These are phyloP conservation scores for Chymomyza procnemis DNA, from an alignment of 2,888 invertebrate species.

Conservation along the genomic window DNA sequence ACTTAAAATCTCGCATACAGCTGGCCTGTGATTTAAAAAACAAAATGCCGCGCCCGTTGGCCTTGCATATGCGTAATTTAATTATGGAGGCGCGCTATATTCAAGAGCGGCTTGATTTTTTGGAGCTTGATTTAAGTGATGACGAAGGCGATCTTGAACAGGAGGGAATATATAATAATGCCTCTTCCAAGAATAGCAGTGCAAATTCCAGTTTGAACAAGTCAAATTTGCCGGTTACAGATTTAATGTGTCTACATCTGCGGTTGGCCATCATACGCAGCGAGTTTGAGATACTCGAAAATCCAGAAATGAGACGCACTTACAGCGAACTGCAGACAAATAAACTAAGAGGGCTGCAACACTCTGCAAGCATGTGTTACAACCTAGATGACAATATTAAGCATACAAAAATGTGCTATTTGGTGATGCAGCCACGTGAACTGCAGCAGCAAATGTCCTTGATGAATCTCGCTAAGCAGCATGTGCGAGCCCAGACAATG, in stretches of 20 bases:
- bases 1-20: conserved; percentile 80
- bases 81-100: conserved; percentile 81
- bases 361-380: conserved; percentile 1
- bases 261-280: conserved; percentile 81
- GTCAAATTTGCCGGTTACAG: conserved; percentile 77
- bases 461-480: conserved; percentile 77
- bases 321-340: conserved; percentile 73
- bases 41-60: conserved; percentile 79
- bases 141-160: conserved; percentile 56
- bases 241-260: conserved; percentile 81
- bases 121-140: conserved; percentile 78
- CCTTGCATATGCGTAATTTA: conserved; percentile 80
- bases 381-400: neutral
- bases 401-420: conserved; percentile 54
- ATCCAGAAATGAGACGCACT: conserved; percentile 81
- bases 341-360: conserved; percentile 22
- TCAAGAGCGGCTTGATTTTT: conserved; percentile 78
- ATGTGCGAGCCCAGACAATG: conserved; percentile 72
- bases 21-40: conserved; percentile 82
- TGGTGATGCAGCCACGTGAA: conserved; percentile 79
- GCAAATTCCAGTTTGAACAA: conserved; percentile 72
- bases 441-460: conserved; percentile 79
- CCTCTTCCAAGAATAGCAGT: neutral
- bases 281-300: conserved; percentile 82
- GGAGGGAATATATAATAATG: neutral